Conservation (phyloP, 2,888 invertebrate genomes). For the Coronaproctus castanopsis region DNA sequence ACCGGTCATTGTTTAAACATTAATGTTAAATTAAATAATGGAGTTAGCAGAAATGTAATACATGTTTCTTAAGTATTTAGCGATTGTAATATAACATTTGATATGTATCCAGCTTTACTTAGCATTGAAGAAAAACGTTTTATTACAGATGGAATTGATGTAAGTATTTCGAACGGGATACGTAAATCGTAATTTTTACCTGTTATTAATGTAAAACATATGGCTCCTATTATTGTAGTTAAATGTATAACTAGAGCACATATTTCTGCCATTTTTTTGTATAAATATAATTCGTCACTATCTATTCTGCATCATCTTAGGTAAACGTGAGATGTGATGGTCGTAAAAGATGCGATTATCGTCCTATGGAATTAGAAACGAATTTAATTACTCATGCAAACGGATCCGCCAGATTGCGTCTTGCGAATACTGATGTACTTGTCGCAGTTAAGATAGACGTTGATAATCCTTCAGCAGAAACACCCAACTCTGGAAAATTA, state of each 20-base stretch:
- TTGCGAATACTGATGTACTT: constrained; percentile 83
- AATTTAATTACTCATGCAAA: constrained; percentile 66
- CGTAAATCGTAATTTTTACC: no score
- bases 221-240: no score
- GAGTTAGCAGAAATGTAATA: no score
- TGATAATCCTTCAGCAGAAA: constrained; percentile 50
- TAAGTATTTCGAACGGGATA: no score
- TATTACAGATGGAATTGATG: constrained; percentile 1
- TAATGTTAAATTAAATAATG: no score
- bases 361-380: constrained; percentile 70
- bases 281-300: no score
- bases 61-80: no score
- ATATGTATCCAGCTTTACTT: background rate
- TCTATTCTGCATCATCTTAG: constrained; percentile 32
- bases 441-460: constrained; percentile 83
- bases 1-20: no score
- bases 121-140: background rate
- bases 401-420: constrained; percentile 61
- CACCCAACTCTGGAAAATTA: constrained; percentile 61
- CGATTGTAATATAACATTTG: no score
- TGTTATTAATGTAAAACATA: no score
- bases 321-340: constrained; percentile 73
- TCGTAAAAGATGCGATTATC: constrained; percentile 53
- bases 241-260: no score
- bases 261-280: no score